Percentiles rank a stretch among this genome's conserved stretches.
These are phyloP conservation scores for Crocidura indochinensis DNA, from an alignment of 2,797 vertebrate species.

Conservation along the genomic window DNA sequence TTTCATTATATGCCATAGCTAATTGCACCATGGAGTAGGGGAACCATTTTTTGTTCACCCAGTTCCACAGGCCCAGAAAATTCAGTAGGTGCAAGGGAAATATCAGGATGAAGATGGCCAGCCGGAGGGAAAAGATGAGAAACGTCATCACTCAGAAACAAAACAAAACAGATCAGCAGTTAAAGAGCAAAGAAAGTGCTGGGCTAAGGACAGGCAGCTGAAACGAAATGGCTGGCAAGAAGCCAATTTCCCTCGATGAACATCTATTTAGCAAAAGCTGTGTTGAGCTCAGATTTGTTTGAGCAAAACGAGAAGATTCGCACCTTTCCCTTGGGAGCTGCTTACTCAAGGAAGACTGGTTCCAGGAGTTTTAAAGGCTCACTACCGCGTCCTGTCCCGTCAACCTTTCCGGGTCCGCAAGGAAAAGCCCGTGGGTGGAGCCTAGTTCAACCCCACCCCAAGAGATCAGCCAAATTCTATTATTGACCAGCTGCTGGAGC, in stretches of 20 bases:
- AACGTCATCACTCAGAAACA: background rate
- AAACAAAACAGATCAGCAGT: too few relatives aligned
- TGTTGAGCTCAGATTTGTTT: background rate
- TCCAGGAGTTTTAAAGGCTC: too few relatives aligned
- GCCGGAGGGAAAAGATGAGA: constrained; percentile 31
- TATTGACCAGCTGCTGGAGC: background rate
- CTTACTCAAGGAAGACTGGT: too few relatives aligned
- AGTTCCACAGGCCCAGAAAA: constrained; percentile 86
- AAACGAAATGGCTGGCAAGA: background rate
- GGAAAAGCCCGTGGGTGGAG: background rate
- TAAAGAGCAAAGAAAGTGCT: background rate
- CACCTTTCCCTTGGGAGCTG: background rate
- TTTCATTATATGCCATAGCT: accelerated
- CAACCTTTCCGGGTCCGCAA: too few relatives aligned
- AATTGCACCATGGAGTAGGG: constrained; percentile 85
- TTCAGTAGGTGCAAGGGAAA: constrained; percentile 86
- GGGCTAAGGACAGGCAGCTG: too few relatives aligned
- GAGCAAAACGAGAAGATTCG: background rate
- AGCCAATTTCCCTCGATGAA: background rate
- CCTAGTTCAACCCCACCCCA: background rate
- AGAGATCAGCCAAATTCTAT: too few relatives aligned
- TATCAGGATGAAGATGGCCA: constrained; percentile 77
- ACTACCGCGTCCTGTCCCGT: background rate
- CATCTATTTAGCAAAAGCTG: background rate
- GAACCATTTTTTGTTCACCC: constrained; percentile 89